Evolutionary conservation across 1,140 invertebrate genomes (phyloP), one percentile per base, ranked within the genome.

Genomic region (Drosophila lacertosa): DNA sequence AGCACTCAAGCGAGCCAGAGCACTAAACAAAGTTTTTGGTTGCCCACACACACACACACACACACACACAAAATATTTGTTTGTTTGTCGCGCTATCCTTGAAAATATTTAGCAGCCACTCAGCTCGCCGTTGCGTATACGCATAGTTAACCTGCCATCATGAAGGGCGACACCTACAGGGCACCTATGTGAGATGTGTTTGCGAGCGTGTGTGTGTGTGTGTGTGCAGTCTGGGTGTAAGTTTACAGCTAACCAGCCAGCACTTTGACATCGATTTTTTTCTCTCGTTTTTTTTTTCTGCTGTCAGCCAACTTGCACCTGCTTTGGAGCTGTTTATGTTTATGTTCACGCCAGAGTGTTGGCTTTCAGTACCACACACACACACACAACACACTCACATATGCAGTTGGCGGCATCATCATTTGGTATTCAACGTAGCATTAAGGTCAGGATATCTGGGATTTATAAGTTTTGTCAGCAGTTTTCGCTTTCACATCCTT

Each of bases 391-490:
- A 40, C 60, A 33, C 7, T 62, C 10, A 58, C 39, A 51, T 35
- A 32, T 24, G 50, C 50, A 50, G 35, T 44, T 35, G 24, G 57
- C 53, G 55, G 71, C 74, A 75, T 75, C 82, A 83, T 88, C 83
- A 88, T 88, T 88, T 82, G 39, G 83, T 88, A 88, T 88, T 88
- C 82, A 89, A 60, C 74, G 78, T 69, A 57, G 82, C 83, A 89
- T 88, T 88, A 89, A 75, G 83, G 78, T 89, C 83, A 88, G 83
- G 74, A 89, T 88, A 88, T 88, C 82, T 88, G 83, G 78, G 83
- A 88, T 89, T 88, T 88, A 88, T 88, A 88, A 89, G 82, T 88
- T 89, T 88, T 72, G 82, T 88, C 73, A 76, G 78, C 82, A 72
- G 51, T 76, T 80, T 60, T 69, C 75, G 71, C 63, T 72, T 63